Conservation (phyloP, 2,113 vertebrate species). For the Rhadina sibilatrix region DNA sequence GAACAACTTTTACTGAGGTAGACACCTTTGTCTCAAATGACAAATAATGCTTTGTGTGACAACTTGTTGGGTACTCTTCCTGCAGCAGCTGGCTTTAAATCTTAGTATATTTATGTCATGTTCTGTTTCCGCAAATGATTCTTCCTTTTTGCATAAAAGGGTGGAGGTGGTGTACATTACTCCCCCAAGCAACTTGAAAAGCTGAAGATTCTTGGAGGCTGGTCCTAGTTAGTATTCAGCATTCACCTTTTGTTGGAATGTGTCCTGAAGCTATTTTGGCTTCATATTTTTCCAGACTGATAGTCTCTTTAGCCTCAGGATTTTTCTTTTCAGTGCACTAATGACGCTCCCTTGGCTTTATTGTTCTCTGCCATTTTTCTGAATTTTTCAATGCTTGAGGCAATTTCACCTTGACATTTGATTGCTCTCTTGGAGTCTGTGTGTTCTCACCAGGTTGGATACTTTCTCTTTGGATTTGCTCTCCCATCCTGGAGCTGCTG, state of each 20-base stretch:
- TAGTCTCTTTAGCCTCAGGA: not conserved
- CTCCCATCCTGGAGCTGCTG: not conserved
- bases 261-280: not conserved
- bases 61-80: not conserved
- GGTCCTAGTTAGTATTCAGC: not conserved
- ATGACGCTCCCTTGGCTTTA: not conserved
- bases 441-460: not conserved
- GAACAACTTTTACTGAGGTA: not conserved
- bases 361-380: not conserved
- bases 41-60: not conserved
- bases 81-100: not conserved
- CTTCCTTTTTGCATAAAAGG: not conserved
- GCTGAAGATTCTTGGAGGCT: not conserved
- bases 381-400: not conserved
- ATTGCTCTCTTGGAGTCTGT: not conserved
- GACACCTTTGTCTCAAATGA: not conserved
- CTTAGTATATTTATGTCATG: not conserved
- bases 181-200: not conserved
- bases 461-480: not conserved
- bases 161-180: not conserved
- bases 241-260: not conserved
- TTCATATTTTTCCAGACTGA: not conserved
- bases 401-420: slow-evolving; percentile 11
- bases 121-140: not conserved
- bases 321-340: not conserved